A percentile compares a stretch with the other conserved stretches of the same genome.
Evolutionary conservation across 2,888 invertebrate species (phyloP).

Genomic region (Punctoribates punctum): DNA sequence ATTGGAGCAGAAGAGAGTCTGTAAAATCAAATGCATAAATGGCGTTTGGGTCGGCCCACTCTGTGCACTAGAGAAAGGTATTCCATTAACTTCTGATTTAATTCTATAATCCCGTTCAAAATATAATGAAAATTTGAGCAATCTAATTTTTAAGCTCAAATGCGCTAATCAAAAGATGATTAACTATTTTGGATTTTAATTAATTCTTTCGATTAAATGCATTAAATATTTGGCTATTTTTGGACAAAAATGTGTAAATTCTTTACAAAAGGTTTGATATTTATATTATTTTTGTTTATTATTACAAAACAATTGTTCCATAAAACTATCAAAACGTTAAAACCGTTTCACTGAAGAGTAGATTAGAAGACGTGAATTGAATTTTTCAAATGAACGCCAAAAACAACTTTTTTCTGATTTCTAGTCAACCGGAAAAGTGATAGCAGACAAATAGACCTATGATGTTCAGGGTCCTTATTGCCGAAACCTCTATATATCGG

Average conservation of each 20-base stretch:
- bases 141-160: background rate
- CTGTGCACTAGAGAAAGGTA: slow-evolving; percentile 68
- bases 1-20: slow-evolving; percentile 63
- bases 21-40: slow-evolving; percentile 78
- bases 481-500: no score
- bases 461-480: no score
- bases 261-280: background rate
- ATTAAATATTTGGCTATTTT: background rate
- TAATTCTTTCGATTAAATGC: no score
- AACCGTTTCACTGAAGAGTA: background rate
- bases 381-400: background rate
- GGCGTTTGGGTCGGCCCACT: slow-evolving; percentile 80
- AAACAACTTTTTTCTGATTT: background rate
- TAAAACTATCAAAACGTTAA: background rate
- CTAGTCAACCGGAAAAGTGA: background rate
- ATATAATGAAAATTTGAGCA: background rate
- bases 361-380: background rate
- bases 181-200: no score
- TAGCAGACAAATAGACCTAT: background rate
- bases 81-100: slow-evolving; percentile 45
- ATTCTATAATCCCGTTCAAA: no score
- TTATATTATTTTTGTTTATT: background rate
- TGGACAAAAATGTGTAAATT: background rate
- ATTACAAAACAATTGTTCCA: background rate
- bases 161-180: background rate